Base-by-base conservation (phyloP, 2,113 vertebrate species). In the Pseudonaja textilis region DNA sequence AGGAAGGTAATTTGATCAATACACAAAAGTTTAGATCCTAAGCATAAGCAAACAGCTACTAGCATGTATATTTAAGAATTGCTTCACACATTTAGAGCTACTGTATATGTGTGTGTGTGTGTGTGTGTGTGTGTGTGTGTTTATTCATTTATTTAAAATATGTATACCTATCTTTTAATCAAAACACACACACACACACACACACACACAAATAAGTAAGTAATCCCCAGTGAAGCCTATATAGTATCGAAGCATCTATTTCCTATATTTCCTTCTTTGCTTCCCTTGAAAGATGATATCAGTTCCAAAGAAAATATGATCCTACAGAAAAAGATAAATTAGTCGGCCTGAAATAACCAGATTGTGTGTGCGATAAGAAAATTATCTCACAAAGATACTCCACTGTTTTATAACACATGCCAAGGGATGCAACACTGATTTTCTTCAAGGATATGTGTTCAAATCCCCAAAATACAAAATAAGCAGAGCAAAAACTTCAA, bases 1-100 rank as follows among this genome's bases (percentile, higher is more conserved):
- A 22, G 47, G 88, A 61, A 89, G 55, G 45, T 64, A 89, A 93
- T 91, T 85, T 69, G 93, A 94, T 93, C 89, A 91, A 92, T 89
- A 91, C 11, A 91, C 81, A 93, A 92, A 1, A 91, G 81, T 64
- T 91, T 69, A 85, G 12, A 2, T 81, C 16, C 1, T 39, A 81
- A 39, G 69, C 16, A 81, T 39, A 20, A 81, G 34, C 47, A 45
- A 90, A 90, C 89, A 56, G 92, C 93, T 92, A 93, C 22, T 47
- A 11, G 22, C 34, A 9, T 50, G 90, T 56, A 91, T 42, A 92
- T 55, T 34, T n/a, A 45, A 34, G 47, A 55, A 5, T 52, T 47
- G 25, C 69, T 81, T 26, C 52, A 18, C 26, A 16, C 8, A 14
- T 18, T 25, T 59, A 89, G 14, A 89, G 54, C 12, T 14, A 89